Evolutionary conservation across 2,113 vertebrate species (phyloP), one percentile per base, ranked within the genome.

Genomic region (Caloenas nicobarica): DNA sequence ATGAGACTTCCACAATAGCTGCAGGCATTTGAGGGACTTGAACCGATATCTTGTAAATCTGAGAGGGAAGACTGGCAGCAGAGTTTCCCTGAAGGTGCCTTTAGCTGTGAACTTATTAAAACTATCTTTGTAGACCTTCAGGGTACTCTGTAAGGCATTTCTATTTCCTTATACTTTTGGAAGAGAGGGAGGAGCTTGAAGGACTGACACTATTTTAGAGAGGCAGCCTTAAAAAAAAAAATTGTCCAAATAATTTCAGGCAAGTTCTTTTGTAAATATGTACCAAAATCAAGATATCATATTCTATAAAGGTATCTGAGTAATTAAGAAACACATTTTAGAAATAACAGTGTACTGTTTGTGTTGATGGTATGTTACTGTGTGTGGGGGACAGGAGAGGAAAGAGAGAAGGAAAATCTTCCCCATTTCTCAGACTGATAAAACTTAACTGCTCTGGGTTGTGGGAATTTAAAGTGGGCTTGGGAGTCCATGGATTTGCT

Each of bases 31-130:
- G 70, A 62, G 42, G 44, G 62, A 73, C 79, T 88, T 89, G 70
- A 85, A 76, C 73, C 29, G 81, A 72, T 81, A 76, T 79, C 61
- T 85, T 82, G 89, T 82, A 94, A 91, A 86, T 86, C 71, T 88
- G 56, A 80, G 73, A 46, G 15, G n/a, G 38, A 89, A 24, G 54
- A 65, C 81, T 66, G 58, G 70, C 78, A 88, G 70, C 42, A 69
- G 50, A 34, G 10, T 66, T 94, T 86, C 71, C 78, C 81, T 89
- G 54, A 94, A 57, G 62, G 21, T 88, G 36, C 25, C 85, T 92
- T 93, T 48, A 50, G 40, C 87, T 95, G 87, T 91, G 89, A 91
- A 93, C 66, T 91, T 95, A 89, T 87, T 95, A 80, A 95, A 94
- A 85, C 24, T 11, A 13, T 89, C 74, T 96, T 95, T 73, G 76